Evolutionary conservation across 1,140 invertebrate species (phyloP).

Genomic region (Papilio helenus): DNA sequence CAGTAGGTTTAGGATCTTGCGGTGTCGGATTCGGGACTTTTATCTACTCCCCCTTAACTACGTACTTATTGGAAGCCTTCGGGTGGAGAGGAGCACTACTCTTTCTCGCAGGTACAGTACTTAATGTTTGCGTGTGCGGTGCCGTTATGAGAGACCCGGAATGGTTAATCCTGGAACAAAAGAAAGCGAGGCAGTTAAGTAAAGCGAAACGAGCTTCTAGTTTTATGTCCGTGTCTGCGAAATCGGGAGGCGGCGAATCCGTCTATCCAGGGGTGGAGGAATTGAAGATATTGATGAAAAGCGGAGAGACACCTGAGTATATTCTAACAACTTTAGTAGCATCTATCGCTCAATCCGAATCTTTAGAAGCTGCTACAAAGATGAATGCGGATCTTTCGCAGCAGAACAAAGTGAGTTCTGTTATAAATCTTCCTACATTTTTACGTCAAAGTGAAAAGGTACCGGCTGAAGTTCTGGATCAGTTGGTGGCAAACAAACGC

Average conservation of each 20-base stretch:
- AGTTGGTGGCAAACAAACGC: slow-evolving; percentile 85
- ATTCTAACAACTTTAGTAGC: slow-evolving; percentile 87
- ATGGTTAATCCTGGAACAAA: slow-evolving; percentile 87
- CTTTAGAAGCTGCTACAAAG: slow-evolving; percentile 77
- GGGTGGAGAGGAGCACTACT: slow-evolving; percentile 94
- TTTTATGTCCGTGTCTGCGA: slow-evolving; percentile 79
- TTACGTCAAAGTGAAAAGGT: slow-evolving; percentile 89
- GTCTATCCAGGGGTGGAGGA: slow-evolving; percentile 87
- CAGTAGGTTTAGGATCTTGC: slow-evolving; percentile 95
- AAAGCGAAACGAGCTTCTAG: slow-evolving; percentile 80
- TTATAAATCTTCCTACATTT: slow-evolving; percentile 91
- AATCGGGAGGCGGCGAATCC: slow-evolving; percentile 75
- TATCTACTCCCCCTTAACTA: slow-evolving; percentile 92
- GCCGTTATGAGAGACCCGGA: slow-evolving; percentile 94
- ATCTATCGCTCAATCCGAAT: slow-evolving; percentile 80
- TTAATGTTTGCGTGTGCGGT: slow-evolving; percentile 95
- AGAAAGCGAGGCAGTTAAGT: slow-evolving; percentile 76
- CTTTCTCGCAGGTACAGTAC: slow-evolving; percentile 91
- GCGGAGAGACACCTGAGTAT: slow-evolving; percentile 87
- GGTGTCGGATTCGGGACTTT: slow-evolving; percentile 94
- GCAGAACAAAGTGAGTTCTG: slow-evolving; percentile 83
- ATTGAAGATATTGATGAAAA: slow-evolving; percentile 87
- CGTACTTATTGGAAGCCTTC: slow-evolving; percentile 88
- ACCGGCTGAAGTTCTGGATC: slow-evolving; percentile 87
- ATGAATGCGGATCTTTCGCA: slow-evolving; percentile 72